Evolutionary conservation across 2,797 vertebrate species (phyloP), one percentile per base, ranked within the genome.

Genomic region (Pterois miles): DNA sequence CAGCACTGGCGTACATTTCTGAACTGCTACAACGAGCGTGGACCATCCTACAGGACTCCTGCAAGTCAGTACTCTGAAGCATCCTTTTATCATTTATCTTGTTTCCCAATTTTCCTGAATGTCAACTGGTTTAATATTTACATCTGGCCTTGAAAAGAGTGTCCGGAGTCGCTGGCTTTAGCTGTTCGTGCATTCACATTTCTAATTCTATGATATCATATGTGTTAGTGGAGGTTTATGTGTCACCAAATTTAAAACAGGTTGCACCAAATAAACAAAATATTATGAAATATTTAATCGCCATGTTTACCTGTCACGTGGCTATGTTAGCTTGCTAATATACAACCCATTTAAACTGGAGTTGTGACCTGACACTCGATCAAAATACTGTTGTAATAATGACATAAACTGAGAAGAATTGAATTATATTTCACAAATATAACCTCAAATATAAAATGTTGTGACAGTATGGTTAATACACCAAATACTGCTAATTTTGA

Each of bases 21-120:
- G 65, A 91, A 0, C 78, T 73, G 1, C 82, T 98, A 8, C 92
- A 96, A 29, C 79, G 22, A n/a, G 93, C 85, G 1, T 99, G 97
- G 96, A 87, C 92, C 76, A 90, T 13, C 53, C 96, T 97, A 46
- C 94, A 96, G 10, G 91, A 97, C 16, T 96, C 96, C 20, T 99
- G 98, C 97, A 94, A 95, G 98, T 99, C 89, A 96, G 97, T 86
- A 54, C 38, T 18, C 27, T 27, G 3, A 76, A 2, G 4, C 43
- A 2, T 60, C 23, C 5, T 57, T 53, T 68, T 4, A 18, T 38
- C 29, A 16, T 70, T 58, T 22, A 1, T 18, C 57, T 38, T 56
- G 1, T 64, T 3, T 29, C 3, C 6, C 6, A 23, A 2, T 56
- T 63, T 40, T 29, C 56, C 4, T 46, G 12, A 33, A 43, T 25